Conservation (phyloP, 1,140 invertebrate genomes). For the Drosophila melanica region DNA sequence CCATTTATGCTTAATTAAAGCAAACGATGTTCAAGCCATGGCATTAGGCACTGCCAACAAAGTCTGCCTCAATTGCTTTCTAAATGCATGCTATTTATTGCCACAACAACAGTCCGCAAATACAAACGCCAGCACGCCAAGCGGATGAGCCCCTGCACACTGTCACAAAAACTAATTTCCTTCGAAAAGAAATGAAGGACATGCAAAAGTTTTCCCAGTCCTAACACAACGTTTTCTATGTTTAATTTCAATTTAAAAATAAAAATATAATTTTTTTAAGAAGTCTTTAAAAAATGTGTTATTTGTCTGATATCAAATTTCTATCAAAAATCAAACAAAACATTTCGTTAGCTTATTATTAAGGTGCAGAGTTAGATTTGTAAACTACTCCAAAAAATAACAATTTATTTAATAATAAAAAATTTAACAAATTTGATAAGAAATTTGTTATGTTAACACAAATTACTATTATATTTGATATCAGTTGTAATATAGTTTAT, state of each 20-base stretch:
- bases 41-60: conserved; percentile 48
- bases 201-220: too few species aligned
- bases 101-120: conserved; percentile 16
- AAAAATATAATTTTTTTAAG: too few species aligned
- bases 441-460: background rate
- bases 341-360: background rate
- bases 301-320: background rate
- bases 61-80: conserved; percentile 34
- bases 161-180: background rate
- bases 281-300: background rate
- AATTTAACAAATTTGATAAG: background rate
- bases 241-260: too few species aligned
- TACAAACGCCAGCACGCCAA: conserved; percentile 27
- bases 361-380: too few species aligned
- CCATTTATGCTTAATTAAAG: conserved; percentile 62
- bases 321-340: background rate
- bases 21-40: conserved; percentile 29
- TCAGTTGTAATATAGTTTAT: background rate
- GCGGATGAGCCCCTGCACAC: conserved; percentile 6
- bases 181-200: background rate
- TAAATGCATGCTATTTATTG: conserved; percentile 42
- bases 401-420: too few species aligned
- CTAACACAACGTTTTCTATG: too few species aligned
- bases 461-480: background rate
- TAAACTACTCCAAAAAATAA: too few species aligned